Base-by-base conservation (phyloP, 2,113 vertebrate species). In the Peromyscus californicus region DNA sequence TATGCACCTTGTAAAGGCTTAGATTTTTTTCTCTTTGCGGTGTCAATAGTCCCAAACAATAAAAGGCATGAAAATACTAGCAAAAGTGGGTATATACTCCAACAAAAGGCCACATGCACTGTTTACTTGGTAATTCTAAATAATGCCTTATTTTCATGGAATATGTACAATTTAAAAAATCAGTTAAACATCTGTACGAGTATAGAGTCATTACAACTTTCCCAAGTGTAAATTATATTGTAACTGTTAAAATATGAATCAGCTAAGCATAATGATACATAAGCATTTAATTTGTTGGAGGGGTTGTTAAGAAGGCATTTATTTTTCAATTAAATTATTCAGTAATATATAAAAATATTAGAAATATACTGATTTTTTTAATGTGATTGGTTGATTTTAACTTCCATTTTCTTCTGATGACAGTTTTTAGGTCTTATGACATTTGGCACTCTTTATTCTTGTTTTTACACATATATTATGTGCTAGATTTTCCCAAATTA, bases 201-300 rank as follows among this genome's bases (percentile, higher is more conserved):
- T 63, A 61, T 15, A 6, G 10, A 79, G 90, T 92, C 48, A 90
- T 94, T 79, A 24, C 1, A 88, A 70, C 3, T 80, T 95, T 22
- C 61, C 45, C 79, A 12, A 85, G 69, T 7, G 54, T 82, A 15
- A 94, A 88, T 80, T 69, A 26, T 19, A 48, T 88, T 31, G 65
- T 85, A 85, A 57, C 19, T 72, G 10, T 78, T 79, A 89, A 26
- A 86, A 93, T 97, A 96, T 57, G 2, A n/a, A 75, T 75, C 2
- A 11, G 8, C 19, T 72, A 29, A 22, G 54, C 10, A 72, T 95
- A 93, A 74, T 76, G 45, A 83, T 19, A 42, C 78, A 5, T 51
- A 82, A 85, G 16, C 89, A 75, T 83, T 87, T 48, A 86, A 72
- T 36, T 82, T 90, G 15, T 96, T 88, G 12, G 80, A 17, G 33